Percentiles rank a stretch among this genome's conserved stretches.
These are phyloP conservation scores for Acanthosepion esculentum DNA, from an alignment of 2,888 invertebrate genomes.

Conservation along the genomic window DNA sequence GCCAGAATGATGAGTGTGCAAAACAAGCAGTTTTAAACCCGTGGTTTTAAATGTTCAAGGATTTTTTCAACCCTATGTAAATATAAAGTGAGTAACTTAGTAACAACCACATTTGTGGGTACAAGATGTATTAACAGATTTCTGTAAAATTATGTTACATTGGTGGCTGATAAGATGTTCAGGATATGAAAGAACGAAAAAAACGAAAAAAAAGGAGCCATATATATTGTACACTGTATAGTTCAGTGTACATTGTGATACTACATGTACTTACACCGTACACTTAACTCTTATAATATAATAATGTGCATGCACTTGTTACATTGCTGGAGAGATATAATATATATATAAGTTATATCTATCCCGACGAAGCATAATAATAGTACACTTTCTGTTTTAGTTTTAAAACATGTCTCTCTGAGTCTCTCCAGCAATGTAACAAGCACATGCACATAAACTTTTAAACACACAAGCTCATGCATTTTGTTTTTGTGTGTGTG, in stretches of 20 bases:
- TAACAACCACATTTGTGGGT: too few species aligned
- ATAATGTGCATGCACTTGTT: too few species aligned
- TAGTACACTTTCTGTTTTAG: background rate
- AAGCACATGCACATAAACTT: background rate
- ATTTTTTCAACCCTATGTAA: too few species aligned
- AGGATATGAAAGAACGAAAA: background rate
- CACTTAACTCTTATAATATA: background rate
- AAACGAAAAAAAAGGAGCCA: background rate
- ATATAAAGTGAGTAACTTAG: too few species aligned
- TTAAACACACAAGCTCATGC: background rate
- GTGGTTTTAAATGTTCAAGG: too few species aligned
- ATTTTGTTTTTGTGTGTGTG: too few species aligned
- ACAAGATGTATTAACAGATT: background rate
- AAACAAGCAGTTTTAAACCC: too few species aligned
- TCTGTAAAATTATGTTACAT: background rate
- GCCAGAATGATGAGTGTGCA: too few species aligned
- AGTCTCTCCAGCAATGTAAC: background rate
- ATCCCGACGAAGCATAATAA: background rate
- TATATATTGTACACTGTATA: too few species aligned
- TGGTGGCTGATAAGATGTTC: fast-evolving
- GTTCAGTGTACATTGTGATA: background rate
- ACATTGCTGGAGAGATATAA: too few species aligned
- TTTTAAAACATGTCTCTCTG: background rate
- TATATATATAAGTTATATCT: too few species aligned
- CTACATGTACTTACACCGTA: background rate